Base-by-base conservation (phyloP, 2,113 vertebrate genomes). In the Clinocottus analis region DNA sequence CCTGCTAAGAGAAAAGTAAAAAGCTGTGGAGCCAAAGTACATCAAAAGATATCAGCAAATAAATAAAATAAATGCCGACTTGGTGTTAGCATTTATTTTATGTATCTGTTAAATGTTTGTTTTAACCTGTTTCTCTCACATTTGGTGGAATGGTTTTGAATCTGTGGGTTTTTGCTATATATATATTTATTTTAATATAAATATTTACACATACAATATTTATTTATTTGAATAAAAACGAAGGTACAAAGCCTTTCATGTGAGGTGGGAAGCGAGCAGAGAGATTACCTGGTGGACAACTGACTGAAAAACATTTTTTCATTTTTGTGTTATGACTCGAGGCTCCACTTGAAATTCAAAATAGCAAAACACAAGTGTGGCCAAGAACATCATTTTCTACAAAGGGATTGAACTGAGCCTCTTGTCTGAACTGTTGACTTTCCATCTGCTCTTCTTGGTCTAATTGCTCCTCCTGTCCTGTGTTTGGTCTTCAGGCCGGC, bases 401-500 rank as follows among this genome's bases (percentile, higher is more conserved):
- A 21, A 14, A 27, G 53, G 8, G 7, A 27, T 1, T n/a, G 39
- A 27, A 41, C 3, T 11, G 3, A 23, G 31, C 10, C 9, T 41
- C 59, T 21, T 53, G 0, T 23, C 21, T 51, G 2, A 39, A n/a
- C 19, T 19, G 13, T 39, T 27, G 43, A 43, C 35, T 7, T 69
- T 37, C 17, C 23, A 45, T 33, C 43, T 67, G 47, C 56, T 29
- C 0, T 10, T 33, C n/a, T 39, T 1, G 63, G 58, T 49, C 6
- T 63, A 41, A 68, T 37, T 10, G 17, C 43, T 37, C 31, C 5
- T 14, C 43, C 23, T 51, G 6, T 84, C 23, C 43, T 72, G 1
- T 72, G 16, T 80, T 70, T 72, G 17, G 41, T 83, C 84, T 63
- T 75, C 91, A 99, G 98, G 77, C 96, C 96, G 0, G 39, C 95